phyloP scores from a whole-genome alignment of 2,113 vertebrate genomes.

The Prochilodus magdalenae region DNA sequence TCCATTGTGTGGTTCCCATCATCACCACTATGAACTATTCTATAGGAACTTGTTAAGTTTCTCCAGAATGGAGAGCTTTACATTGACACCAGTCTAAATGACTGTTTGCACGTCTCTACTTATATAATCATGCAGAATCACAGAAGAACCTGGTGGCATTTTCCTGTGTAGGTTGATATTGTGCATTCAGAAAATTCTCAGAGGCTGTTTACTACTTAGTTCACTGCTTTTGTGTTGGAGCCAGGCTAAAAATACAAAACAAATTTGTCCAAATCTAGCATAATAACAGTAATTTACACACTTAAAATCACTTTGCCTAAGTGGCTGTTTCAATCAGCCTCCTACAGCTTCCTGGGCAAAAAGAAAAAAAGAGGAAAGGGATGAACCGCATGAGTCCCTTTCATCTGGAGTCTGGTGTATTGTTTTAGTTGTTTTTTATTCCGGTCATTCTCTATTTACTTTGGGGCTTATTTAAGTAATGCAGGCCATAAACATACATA shows the following conservation, averaged over 20 bases:
- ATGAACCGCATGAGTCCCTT: background rate
- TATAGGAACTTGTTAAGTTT: too few species aligned
- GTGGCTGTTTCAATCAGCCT: slow-evolving; percentile 15
- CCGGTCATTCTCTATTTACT: background rate
- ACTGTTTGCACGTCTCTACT: too few species aligned
- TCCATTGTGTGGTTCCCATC: too few species aligned
- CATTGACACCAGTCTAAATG: too few species aligned
- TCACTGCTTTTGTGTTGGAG: background rate
- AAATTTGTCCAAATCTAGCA: slow-evolving; percentile 15
- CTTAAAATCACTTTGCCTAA: slow-evolving; percentile 11
- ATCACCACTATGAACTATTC: too few species aligned
- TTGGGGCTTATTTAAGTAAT: background rate
- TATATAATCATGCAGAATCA: too few species aligned
- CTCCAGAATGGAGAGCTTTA: too few species aligned
- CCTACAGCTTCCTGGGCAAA: background rate
- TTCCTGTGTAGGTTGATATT: background rate
- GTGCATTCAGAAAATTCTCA: background rate
- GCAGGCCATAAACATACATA: background rate
- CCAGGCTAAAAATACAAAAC: slow-evolving; percentile 6
- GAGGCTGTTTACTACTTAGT: background rate
- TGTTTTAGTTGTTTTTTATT: background rate
- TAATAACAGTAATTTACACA: slow-evolving; percentile 22
- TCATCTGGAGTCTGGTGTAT: background rate
- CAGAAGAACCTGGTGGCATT: too few species aligned
- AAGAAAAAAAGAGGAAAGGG: background rate